Evolutionary conservation across 1,140 invertebrate genomes (phyloP).

Genomic region (Lethrus apterus): DNA sequence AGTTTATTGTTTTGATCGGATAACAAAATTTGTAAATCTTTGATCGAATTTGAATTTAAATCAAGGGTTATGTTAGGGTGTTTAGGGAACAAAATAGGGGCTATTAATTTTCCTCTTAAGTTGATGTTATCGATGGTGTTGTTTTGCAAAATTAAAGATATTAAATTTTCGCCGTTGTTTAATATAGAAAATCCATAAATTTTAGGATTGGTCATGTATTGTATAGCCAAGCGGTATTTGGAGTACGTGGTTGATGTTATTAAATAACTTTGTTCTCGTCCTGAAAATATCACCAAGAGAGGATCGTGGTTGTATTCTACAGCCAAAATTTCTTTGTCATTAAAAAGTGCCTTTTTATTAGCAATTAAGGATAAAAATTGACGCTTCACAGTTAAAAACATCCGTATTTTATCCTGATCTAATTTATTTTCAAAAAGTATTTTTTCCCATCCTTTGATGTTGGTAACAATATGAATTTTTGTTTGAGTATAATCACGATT

Average conservation of each 20-base stretch:
- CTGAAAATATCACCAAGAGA: constrained; percentile 14
- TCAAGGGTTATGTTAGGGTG: constrained; percentile 12
- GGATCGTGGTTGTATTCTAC: constrained; percentile 15
- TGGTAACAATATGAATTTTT: background rate
- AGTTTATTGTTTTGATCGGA: constrained; percentile 12
- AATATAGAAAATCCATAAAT: constrained; percentile 19
- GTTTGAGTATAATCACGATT: background rate
- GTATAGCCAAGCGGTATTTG: constrained; percentile 15
- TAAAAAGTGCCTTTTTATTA: constrained; percentile 6
- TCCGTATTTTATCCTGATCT: background rate
- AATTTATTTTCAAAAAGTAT: background rate
- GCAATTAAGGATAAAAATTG: constrained; percentile 8
- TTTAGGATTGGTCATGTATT: constrained; percentile 12
- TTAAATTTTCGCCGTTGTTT: constrained; percentile 18
- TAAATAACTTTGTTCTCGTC: constrained; percentile 14
- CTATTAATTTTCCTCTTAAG: constrained; percentile 18
- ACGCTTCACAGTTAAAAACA: constrained; percentile 1
- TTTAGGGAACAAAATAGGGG: constrained; percentile 12
- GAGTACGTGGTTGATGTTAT: constrained; percentile 10
- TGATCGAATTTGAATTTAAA: background rate
- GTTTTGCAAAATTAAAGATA: constrained; percentile 20
- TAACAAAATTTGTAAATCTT: constrained; percentile 12
- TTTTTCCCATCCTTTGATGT: background rate
- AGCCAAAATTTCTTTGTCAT: constrained; percentile 8
- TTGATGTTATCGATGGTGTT: constrained; percentile 10